Percentiles rank a stretch among this genome's conserved stretches.
Evolutionary conservation across 2,797 vertebrate genomes (phyloP).

Genomic region (Sarcoramphus papa): DNA sequence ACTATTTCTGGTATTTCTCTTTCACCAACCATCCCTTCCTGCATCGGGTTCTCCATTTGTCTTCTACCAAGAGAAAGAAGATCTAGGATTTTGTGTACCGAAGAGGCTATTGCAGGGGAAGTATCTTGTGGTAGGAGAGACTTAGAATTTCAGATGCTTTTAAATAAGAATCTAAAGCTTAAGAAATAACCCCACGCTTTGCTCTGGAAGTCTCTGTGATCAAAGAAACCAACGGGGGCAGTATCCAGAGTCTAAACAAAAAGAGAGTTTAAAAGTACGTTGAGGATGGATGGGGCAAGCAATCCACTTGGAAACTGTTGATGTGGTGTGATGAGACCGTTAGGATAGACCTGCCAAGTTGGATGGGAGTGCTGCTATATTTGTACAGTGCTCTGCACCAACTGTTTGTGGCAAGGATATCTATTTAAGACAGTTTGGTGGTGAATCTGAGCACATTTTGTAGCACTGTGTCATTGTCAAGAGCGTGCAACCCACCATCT

Average conservation of each 20-base stretch:
- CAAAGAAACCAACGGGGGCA: not conserved
- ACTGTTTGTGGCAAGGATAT: slow-evolving; percentile 10
- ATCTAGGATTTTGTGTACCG: not conserved
- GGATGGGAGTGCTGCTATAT: not conserved
- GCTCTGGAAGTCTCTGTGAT: not conserved
- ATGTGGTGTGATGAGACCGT: fast-evolving
- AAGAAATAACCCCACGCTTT: not conserved
- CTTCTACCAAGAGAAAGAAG: not conserved
- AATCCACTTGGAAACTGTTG: not conserved
- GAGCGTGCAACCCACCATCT: not conserved
- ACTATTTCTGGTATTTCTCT: not conserved
- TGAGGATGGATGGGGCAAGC: not conserved
- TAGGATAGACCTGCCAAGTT: not conserved
- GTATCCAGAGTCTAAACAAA: not conserved
- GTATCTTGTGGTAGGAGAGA: not conserved
- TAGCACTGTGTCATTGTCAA: not conserved
- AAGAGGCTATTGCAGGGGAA: not conserved
- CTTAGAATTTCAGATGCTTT: not conserved
- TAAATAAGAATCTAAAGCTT: not conserved
- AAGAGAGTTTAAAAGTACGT: not conserved
- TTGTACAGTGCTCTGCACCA: not conserved
- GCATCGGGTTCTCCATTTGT: not conserved
- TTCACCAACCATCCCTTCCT: not conserved
- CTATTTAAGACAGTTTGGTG: not conserved
- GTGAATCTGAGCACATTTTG: not conserved